Evolutionary conservation across 2,113 vertebrate species (phyloP), one percentile per base, ranked within the genome.

Genomic region (Bufo bufo): DNA sequence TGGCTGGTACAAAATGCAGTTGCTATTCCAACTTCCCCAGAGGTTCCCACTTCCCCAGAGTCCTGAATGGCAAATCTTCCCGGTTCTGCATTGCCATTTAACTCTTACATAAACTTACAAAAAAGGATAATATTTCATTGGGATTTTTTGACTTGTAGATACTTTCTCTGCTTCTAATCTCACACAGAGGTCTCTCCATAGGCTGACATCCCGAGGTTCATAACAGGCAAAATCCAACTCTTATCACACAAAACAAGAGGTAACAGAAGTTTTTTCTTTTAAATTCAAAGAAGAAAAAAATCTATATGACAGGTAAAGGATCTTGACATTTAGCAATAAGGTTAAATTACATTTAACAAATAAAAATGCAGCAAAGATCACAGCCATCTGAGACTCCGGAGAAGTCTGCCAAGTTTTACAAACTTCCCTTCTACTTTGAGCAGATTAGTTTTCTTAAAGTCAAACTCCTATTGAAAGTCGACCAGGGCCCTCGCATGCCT

Each of bases 371-470:
- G 87, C 71, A 88, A 83, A 83, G 87, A 82, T 88, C 87, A 88
- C 87, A 88, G 72, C 63, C 87, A 89, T 84, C 74, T 63, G 74
- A 77, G 58, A 75, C 71, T 84, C 80, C 50, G 45, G 69, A 77
- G 81, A 63, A 78, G 81, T 84, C 56, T 89, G 87, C 87, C 87
- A 89, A 84, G 59, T 84, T 89, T 66, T 84, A 74, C 56, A 63
- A 63, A 88, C 82, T 78, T 84, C n/a, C 59, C 87, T 78, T 75
- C 81, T 66, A 69, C 82, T 75, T 52, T 79, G 63, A 78, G 82
- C 47, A 78, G 87, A 89, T 89, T 84, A 84, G 59, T 84, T 84
- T 84, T 89, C 82, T 89, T 89, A 89, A 89, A 89, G 87, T 89
- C 87, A 89, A 89, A 84, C 59, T 84, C 58, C 81, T 77, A 84